These are phyloP conservation scores for Helicolenus hilgendorfi DNA, from an alignment of 2,797 vertebrate species.

Conservation along the genomic window DNA sequence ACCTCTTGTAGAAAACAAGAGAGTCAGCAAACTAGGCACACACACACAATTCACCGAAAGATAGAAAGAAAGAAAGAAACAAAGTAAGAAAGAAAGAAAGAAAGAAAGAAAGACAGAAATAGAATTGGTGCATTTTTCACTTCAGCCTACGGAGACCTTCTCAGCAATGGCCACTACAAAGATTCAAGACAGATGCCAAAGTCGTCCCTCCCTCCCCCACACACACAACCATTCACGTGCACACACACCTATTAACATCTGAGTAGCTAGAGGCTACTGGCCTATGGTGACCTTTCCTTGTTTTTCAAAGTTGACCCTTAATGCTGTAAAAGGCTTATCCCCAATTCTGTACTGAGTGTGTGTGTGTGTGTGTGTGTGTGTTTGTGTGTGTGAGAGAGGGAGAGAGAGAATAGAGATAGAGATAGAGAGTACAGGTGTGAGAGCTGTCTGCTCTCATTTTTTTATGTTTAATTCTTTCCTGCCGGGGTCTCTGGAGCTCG, in stretches of 20 bases:
- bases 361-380: neutral
- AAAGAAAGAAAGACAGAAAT: neutral
- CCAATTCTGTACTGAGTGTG: neutral
- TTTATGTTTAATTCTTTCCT: constrained; percentile 18
- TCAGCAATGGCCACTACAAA: neutral
- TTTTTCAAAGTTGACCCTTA: constrained; percentile 39
- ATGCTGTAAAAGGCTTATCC: neutral
- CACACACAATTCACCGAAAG: neutral
- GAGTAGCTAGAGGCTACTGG: constrained; percentile 52
- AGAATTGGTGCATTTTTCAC: neutral
- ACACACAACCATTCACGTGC: neutral
- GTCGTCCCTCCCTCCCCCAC: fast-evolving
- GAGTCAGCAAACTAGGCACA: constrained; percentile 20
- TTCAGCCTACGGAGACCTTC: neutral
- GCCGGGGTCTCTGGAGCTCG: constrained; percentile 46
- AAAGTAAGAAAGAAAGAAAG: neutral
- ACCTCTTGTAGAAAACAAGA: constrained; percentile 30
- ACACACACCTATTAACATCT: constrained; percentile 48
- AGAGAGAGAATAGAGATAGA: neutral
- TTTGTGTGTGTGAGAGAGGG: neutral
- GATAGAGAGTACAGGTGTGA: neutral
- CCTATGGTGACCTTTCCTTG: constrained; percentile 49
- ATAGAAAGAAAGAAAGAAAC: neutral
- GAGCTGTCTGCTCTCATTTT: neutral
- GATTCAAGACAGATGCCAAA: neutral